Conservation (phyloP, 2,888 invertebrate genomes). For the Ochropleura plecta region DNA sequence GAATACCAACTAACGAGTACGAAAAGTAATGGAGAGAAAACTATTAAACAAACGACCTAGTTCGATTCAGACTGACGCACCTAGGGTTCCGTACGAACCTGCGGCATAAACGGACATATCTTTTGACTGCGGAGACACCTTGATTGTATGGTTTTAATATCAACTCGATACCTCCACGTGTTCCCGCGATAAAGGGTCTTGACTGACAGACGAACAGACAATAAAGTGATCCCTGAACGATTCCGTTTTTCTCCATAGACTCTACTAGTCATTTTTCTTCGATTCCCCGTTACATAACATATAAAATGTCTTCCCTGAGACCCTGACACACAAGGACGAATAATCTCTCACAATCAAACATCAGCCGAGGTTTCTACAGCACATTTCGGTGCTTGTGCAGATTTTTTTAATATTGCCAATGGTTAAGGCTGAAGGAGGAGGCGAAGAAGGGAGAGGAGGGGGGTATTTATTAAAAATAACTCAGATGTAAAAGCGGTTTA, state of each 20-base stretch:
- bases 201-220: no score
- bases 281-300: background rate
- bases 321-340: constrained; percentile 4
- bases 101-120: no score
- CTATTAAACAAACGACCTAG: no score
- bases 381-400: constrained; percentile 42
- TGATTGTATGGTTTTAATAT: no score
- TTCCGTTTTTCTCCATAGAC: background rate
- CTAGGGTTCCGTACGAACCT: no score
- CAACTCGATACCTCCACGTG: no score
- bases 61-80: no score
- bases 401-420: constrained; percentile 77
- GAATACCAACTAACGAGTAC: no score
- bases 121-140: no score
- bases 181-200: no score
- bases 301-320: background rate
- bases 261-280: background rate
- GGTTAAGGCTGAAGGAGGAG: constrained; percentile 62
- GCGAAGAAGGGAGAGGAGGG: constrained; percentile 40
- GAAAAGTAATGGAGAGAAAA: no score
- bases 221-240: no score
- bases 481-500: constrained; percentile 71
- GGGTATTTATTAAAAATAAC: constrained; percentile 81
- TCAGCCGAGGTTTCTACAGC: constrained; percentile 30
- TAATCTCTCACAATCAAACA: constrained; percentile 46